These are phyloP conservation scores for Marmota flaviventris DNA, from an alignment of 2,113 vertebrate species.

Conservation along the genomic window DNA sequence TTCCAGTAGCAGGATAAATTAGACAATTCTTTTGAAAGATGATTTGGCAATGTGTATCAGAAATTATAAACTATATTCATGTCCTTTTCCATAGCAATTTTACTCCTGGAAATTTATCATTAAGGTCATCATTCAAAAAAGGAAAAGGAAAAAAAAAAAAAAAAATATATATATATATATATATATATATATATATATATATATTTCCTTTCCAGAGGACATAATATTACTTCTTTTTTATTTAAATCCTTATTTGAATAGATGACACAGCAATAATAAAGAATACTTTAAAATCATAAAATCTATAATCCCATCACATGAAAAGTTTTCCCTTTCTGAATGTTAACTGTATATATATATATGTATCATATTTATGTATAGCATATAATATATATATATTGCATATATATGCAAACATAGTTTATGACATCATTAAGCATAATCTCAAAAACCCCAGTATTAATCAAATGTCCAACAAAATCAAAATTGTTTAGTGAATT, in stretches of 20 bases:
- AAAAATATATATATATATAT: neutral
- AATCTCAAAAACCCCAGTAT: slow-evolving; percentile 32
- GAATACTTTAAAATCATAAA: slow-evolving; percentile 34
- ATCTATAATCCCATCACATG: slow-evolving; percentile 38
- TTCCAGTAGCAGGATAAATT: slow-evolving; percentile 28
- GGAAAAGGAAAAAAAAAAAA: no score
- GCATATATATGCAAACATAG: slow-evolving; percentile 34
- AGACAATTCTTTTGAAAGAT: slow-evolving; percentile 51
- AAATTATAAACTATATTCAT: slow-evolving; percentile 36
- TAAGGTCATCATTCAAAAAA: slow-evolving; percentile 60
- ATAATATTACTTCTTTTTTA: slow-evolving; percentile 42
- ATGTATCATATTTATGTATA: no score
- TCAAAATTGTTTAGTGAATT: slow-evolving; percentile 17
- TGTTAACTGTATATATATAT: neutral
- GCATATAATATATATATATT: no score
- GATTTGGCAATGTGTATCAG: slow-evolving; percentile 50
- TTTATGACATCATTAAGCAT: slow-evolving; percentile 12
- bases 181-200: no score
- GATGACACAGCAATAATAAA: slow-evolving; percentile 33
- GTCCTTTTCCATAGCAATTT: slow-evolving; percentile 45
- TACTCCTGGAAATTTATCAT: slow-evolving; percentile 45
- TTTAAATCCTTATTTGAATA: slow-evolving; percentile 35
- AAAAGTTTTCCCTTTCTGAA: slow-evolving; percentile 33
- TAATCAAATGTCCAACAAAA: slow-evolving; percentile 49
- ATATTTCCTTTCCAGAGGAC: slow-evolving; percentile 39